Evolutionary conservation across 1,140 invertebrate species (phyloP), one percentile per base, ranked within the genome.

Genomic region (Tachypleus tridentatus): DNA sequence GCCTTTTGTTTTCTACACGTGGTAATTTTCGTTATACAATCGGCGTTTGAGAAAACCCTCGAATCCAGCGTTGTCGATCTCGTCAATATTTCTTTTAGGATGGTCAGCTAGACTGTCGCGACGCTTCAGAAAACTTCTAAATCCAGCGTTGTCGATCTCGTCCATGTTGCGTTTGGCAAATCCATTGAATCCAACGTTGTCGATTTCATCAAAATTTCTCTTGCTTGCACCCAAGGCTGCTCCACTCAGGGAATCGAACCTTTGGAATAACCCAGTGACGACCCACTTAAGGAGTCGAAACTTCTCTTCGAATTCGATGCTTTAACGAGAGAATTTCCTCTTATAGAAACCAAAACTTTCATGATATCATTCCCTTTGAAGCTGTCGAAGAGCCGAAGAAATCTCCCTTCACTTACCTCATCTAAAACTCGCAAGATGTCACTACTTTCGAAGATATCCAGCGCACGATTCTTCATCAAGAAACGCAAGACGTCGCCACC

Each of bases 101-200:
- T 78, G 76, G 72, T 84, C 82, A 67, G 83, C 83, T 70, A 84
- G 82, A 68, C 82, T 78, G 48, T 84, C 83, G 72, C 83, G 83
- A 58, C 77, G 29, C 53, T 79, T 80, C 48, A 72, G 69, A 69
- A 83, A 79, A 5, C 76, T 78, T n/a, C 79, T 77, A 67, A 82
- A 83, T 51, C 80, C 81, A 67, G 78, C 78, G 8, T 78, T 75
- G 72, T 84, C 81, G 67, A 83, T 83, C 70, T 83, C 82, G 68
- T 82, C 78, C 29, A 84, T 82, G 72, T 82, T 83, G 58, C 78
- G 76, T 54, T 79, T 80, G 49, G 72, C 70, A 69, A 83, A 79
- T 5, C 76, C 78, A 11, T 79, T 77, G 67, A 82, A 83, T 51
- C 80, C 81, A 67, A 78, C 78, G 8, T 78, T 75, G 72, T 84